A percentile compares a stretch with the other conserved stretches of the same genome.
phyloP scores from a whole-genome alignment of 2,113 vertebrate genomes.

The Leucopsar rothschildi region DNA sequence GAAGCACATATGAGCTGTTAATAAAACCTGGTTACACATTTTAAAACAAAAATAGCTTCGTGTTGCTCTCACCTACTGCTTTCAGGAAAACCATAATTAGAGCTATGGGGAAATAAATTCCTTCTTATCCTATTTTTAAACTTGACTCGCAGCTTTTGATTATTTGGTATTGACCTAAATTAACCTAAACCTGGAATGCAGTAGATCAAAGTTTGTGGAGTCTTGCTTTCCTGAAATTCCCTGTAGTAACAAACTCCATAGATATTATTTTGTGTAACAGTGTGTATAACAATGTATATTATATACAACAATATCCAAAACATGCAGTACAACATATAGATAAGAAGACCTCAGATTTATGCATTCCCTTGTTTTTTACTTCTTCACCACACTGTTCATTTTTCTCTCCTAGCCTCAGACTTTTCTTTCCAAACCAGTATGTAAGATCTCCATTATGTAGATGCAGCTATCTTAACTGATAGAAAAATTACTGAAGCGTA shows the following conservation, averaged over 20 bases:
- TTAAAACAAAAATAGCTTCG: not conserved
- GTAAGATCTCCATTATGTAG: not conserved
- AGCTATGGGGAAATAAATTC: not conserved
- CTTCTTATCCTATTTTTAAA: not conserved
- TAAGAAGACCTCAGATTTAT: not conserved
- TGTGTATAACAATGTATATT: not conserved
- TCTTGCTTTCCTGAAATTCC: not conserved
- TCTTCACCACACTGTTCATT: not conserved
- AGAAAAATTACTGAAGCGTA: conserved; percentile 53
- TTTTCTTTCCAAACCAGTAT: not conserved
- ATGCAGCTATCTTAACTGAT: conserved; percentile 34
- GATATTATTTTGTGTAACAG: not conserved
- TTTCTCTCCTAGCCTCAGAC: not conserved
- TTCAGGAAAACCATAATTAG: not conserved
- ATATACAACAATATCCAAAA: fast-evolving
- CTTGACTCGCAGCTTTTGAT: not conserved
- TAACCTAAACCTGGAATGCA: not conserved
- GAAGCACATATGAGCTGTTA: not conserved
- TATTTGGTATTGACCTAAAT: not conserved
- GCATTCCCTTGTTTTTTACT: not conserved
- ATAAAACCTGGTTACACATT: not conserved
- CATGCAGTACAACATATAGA: not conserved
- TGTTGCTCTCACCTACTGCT: not conserved
- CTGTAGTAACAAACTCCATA: not conserved
- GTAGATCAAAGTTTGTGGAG: not conserved